These are phyloP conservation scores for Cephus pygmeus DNA, from an alignment of 2,888 invertebrate species.

Conservation along the genomic window DNA sequence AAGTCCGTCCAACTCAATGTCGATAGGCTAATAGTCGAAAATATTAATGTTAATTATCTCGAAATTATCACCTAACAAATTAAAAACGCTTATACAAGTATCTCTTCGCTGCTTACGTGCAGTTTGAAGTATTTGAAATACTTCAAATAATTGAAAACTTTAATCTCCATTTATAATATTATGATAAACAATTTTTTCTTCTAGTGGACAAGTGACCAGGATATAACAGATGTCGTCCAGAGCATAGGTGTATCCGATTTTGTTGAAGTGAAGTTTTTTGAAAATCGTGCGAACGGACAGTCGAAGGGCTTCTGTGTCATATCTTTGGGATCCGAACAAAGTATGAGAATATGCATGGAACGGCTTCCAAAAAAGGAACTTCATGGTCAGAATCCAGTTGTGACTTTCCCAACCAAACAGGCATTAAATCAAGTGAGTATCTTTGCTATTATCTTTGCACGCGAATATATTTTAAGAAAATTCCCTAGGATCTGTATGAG, in stretches of 20 bases:
- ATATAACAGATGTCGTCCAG: conserved; percentile 90
- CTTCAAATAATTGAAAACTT: no score
- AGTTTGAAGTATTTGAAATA: no score
- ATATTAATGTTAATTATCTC: no score
- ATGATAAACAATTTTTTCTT: conserved; percentile 58
- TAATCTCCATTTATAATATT: conserved; percentile 43
- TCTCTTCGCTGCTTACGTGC: no score
- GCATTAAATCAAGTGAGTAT: conserved; percentile 72
- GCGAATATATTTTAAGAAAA: no score
- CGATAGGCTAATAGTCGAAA: no score
- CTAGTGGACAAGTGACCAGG: conserved; percentile 98
- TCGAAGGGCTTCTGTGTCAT: conserved; percentile 98
- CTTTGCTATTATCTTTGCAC: background rate
- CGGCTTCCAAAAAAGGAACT: conserved; percentile 94
- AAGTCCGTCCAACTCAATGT: no score
- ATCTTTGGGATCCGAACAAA: conserved; percentile 91
- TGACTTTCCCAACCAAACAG: conserved; percentile 95
- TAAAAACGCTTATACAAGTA: no score
- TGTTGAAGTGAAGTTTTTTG: conserved; percentile 98
- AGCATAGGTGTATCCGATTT: conserved; percentile 92
- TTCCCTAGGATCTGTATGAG: no score
- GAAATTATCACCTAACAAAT: no score
- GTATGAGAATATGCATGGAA: conserved; percentile 90
- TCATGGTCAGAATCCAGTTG: conserved; percentile 94
- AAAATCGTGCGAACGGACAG: conserved; percentile 98